phyloP scores from a whole-genome alignment of 2,797 vertebrate species.

The Sparus aurata region DNA sequence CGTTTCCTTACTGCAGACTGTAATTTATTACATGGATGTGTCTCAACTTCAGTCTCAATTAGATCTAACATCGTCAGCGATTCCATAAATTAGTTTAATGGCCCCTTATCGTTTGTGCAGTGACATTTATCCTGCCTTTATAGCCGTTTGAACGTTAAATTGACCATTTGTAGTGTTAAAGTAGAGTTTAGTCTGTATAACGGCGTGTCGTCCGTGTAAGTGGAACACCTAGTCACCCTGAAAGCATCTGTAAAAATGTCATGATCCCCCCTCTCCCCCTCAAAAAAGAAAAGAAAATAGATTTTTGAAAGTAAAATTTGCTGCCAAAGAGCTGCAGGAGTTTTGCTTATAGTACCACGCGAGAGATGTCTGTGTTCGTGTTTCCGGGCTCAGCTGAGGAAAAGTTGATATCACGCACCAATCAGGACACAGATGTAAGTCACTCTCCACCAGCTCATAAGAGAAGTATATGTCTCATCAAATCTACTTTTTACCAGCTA shows the following conservation, averaged over 20 bases:
- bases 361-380: neutral
- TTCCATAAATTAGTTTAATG: constrained; percentile 21
- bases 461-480: neutral
- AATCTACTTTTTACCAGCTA: neutral
- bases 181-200: constrained; percentile 5
- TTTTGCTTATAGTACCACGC: neutral
- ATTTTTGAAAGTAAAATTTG: neutral
- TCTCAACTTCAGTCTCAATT: constrained; percentile 5
- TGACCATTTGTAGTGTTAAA: constrained; percentile 2
- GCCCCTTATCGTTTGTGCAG: constrained; percentile 35
- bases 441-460: neutral
- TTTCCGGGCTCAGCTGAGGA: neutral
- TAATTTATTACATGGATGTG: neutral
- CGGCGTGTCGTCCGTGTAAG: constrained; percentile 10
- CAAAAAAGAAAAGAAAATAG: neutral
- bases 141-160: constrained; percentile 29
- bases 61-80: constrained; percentile 5
- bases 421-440: neutral
- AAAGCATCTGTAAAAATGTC: neutral
- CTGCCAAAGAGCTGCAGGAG: neutral
- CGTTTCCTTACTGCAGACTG: neutral
- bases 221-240: neutral
- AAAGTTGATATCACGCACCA: neutral
- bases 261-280: too few species aligned
- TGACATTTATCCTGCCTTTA: constrained; percentile 38